Conservation (phyloP, 2,888 invertebrate species). For the Fragum whitleyi region DNA sequence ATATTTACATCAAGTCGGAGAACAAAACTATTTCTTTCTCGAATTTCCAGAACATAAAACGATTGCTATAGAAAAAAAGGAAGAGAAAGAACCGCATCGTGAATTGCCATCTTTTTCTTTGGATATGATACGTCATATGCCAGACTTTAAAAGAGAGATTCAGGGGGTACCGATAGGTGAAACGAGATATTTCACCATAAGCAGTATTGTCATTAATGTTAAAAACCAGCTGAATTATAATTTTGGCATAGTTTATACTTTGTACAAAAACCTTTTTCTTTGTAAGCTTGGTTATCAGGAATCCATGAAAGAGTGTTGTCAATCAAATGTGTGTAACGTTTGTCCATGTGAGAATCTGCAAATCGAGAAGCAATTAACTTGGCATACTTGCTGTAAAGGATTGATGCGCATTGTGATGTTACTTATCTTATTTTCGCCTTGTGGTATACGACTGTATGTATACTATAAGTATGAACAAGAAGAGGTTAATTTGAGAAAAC, state of each 20-base stretch:
- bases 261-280: neutral
- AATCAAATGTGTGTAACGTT: neutral
- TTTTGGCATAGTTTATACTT: neutral
- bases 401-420: constrained; percentile 36
- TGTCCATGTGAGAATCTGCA: too few relatives aligned
- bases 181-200: too few relatives aligned
- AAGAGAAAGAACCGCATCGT: too few relatives aligned
- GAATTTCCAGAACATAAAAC: neutral
- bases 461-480: constrained; percentile 2
- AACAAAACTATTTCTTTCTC: neutral
- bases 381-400: neutral
- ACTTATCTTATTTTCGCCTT: neutral
- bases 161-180: too few relatives aligned
- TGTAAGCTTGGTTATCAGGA: neutral
- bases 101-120: too few relatives aligned
- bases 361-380: too few relatives aligned
- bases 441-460: neutral
- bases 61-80: neutral
- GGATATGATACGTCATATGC: too few relatives aligned
- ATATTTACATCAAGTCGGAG: constrained; percentile 24
- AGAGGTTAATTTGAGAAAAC: neutral
- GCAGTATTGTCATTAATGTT: too few relatives aligned
- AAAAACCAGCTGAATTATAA: too few relatives aligned
- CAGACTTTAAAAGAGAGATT: too few relatives aligned
- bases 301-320: neutral